Base-by-base conservation (phyloP, 2,888 invertebrate genomes). In the Brachynemurus nebulosus region DNA sequence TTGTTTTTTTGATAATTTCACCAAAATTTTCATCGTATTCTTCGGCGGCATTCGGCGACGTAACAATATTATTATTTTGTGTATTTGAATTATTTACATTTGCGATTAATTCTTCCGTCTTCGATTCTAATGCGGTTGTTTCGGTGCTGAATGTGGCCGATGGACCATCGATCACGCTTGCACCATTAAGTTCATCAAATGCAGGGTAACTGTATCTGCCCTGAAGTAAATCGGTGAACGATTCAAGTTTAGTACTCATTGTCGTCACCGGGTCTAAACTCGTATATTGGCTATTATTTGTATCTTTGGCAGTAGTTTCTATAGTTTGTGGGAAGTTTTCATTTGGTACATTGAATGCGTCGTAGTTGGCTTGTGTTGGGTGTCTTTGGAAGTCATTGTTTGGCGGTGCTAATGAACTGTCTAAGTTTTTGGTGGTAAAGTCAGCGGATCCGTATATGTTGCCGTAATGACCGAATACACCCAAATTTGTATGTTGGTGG, bases 1-100 rank as follows among this genome's bases (percentile, higher is more conserved):
- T 88, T 50, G 86, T 85, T 66, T 90, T 88, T 65, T 89, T 90
- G 54, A 90, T 89, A 56, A 91, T 84, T 69, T 90, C 89, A 43
- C 89, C 89, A 59, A 90, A 88, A 63, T 89, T 89, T 57, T 86
- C 86, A 53, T 72, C 73, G 54, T 68, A 68, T 44, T 71, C 67
- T 38, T 68, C 70, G 20, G 55, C 30, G 49, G 37, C 56, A 52
- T 57, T 57, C 53, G 54, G 57, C 53, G 47, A 47, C 38, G 53
- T 52, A 45, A 51, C 52, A 48, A 53, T 57, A 44, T 55, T 55
- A 42, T 46, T 47, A n/a, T n/a, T n/a, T n/a, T n/a, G n/a, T n/a
- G n/a, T n/a, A 46, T 50, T 53, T 41, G 53, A 45, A 19, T 45
- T 50, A 48, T 50, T 40, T 27, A 48, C 44, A 44, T 50, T 49